Evolutionary conservation across 2,113 vertebrate species (phyloP).

Genomic region (Sylvia atricapilla): DNA sequence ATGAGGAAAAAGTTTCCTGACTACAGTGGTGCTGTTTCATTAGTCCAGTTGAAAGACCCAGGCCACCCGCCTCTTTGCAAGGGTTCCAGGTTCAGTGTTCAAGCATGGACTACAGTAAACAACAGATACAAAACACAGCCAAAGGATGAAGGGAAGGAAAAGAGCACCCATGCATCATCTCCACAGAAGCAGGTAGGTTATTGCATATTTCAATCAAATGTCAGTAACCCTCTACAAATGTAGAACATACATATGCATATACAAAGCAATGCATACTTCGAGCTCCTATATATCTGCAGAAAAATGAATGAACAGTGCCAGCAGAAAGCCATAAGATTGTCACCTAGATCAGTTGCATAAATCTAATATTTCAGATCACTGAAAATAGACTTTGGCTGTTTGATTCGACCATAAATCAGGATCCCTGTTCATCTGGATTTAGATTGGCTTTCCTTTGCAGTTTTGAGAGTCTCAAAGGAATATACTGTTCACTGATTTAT

Average conservation of each 20-base stretch:
- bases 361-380: not conserved
- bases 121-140: not conserved
- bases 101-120: not conserved
- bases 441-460: constrained; percentile 5
- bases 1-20: not conserved
- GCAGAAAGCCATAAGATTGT: not conserved
- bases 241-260: not conserved
- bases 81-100: not conserved
- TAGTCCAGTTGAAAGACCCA: not conserved
- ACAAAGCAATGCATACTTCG: not conserved
- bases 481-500: constrained; percentile 21
- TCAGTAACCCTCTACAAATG: not conserved
- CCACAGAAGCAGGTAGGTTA: not conserved
- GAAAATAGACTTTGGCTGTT: constrained; percentile 27
- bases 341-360: not conserved
- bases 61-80: not conserved
- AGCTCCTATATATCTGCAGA: not conserved
- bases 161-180: not conserved
- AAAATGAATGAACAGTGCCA: not conserved
- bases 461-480: constrained; percentile 14
- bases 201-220: not conserved
- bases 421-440: constrained; percentile 14
- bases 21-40: not conserved
- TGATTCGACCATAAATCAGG: not conserved
- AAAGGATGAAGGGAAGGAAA: not conserved